Percentiles rank a stretch among this genome's conserved stretches.
These are phyloP conservation scores for Sebastes steindachneri DNA, from an alignment of 2,797 vertebrate genomes.

Conservation along the genomic window DNA sequence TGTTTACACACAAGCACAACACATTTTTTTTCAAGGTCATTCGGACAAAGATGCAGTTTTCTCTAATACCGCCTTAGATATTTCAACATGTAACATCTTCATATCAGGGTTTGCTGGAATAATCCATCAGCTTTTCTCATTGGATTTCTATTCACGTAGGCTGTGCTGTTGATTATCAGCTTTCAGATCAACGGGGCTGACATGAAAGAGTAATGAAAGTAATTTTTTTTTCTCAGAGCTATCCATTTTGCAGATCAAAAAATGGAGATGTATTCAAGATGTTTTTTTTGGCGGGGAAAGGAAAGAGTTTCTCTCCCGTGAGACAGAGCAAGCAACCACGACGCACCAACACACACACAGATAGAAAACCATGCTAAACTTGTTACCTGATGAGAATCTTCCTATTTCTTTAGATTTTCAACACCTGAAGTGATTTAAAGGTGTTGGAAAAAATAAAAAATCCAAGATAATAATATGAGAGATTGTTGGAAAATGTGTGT, in stretches of 20 bases:
- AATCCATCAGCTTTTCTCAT: neutral
- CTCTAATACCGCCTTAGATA: neutral
- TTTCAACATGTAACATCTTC: neutral
- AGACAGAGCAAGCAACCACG: neutral
- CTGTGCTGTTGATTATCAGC: slow-evolving; percentile 12
- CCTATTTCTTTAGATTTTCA: slow-evolving; percentile 29
- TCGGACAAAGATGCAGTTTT: neutral
- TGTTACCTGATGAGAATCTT: slow-evolving; percentile 27
- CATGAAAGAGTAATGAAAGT: slow-evolving; percentile 27
- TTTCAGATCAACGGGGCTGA: slow-evolving; percentile 29
- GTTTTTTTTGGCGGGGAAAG: neutral
- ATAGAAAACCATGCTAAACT: slow-evolving; percentile 10
- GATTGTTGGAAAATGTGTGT: slow-evolving; percentile 10
- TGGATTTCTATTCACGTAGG: neutral
- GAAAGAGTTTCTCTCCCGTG: neutral
- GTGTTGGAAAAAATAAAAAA: neutral
- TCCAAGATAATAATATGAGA: neutral
- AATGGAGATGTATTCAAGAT: neutral
- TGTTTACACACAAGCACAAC: neutral
- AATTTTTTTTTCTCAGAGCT: slow-evolving; percentile 3
- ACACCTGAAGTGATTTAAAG: slow-evolving; percentile 18
- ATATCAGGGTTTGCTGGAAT: neutral
- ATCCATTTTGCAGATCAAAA: neutral
- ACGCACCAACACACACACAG: neutral
- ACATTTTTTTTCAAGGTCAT: neutral